Percentiles rank a stretch among this genome's conserved stretches.
Conservation (phyloP, 35 echinoderm and acorn worm genomes). For the Heliocidaris erythrogramma region DNA sequence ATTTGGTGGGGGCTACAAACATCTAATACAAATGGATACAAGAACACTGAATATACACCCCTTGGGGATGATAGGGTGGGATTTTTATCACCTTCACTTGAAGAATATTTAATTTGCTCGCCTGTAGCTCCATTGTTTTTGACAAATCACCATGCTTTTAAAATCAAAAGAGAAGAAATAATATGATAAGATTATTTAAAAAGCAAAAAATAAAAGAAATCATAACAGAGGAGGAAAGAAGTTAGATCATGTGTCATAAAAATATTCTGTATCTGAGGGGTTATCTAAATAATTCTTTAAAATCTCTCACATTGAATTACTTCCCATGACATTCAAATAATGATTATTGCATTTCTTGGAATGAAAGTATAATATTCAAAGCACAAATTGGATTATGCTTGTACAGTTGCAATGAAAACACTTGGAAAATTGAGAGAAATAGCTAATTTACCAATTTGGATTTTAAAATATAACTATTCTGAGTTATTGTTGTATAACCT, state of each 20-base stretch:
- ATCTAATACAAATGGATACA: neutral
- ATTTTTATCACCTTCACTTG: conserved; percentile 90
- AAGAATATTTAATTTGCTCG: conserved; percentile 81
- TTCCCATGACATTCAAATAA: neutral
- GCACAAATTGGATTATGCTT: neutral
- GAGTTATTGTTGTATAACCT: no score
- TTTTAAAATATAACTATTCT: neutral
- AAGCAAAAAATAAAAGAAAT: neutral
- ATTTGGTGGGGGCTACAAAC: neutral
- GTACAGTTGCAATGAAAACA: neutral
- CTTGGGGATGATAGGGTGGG: neutral
- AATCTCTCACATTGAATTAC: neutral
- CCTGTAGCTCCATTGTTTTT: conserved; percentile 89
- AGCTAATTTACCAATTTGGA: neutral
- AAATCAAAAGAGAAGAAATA: neutral
- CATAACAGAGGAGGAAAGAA: neutral
- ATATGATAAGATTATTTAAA: conserved; percentile 13
- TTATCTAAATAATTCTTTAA: neutral
- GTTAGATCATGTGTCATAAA: neutral
- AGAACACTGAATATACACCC: neutral
- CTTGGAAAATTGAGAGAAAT: neutral
- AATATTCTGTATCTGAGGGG: neutral
- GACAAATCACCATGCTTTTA: conserved; percentile 77
- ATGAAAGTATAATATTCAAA: neutral
- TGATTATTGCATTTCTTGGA: neutral